Conservation (phyloP, 2,888 invertebrate genomes). For the Bellardia bayeri region DNA sequence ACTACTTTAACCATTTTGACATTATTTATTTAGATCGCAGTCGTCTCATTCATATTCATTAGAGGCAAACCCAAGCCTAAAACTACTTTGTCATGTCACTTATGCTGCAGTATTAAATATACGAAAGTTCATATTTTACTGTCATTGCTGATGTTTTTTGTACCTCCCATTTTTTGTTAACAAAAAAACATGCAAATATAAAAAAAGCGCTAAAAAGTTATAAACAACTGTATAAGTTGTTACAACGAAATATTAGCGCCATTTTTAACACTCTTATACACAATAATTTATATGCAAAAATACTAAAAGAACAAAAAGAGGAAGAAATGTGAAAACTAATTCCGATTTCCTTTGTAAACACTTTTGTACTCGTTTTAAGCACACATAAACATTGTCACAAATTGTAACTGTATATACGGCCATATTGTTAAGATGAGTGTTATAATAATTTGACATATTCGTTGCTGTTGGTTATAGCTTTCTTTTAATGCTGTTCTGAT, state of each 20-base stretch:
- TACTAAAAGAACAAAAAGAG: neutral
- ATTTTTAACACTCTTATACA: constrained; percentile 56
- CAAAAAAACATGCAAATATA: constrained; percentile 39
- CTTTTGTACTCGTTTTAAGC: no score
- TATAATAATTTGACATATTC: constrained; percentile 17
- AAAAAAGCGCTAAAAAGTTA: constrained; percentile 50
- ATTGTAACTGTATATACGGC: neutral
- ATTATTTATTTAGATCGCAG: constrained; percentile 56
- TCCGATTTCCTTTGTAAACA: constrained; percentile 29
- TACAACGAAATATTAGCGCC: constrained; percentile 49
- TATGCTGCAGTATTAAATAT: constrained; percentile 60
- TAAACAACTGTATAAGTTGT: constrained; percentile 58
- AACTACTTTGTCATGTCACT: constrained; percentile 48
- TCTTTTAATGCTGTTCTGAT: neutral
- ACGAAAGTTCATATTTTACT: constrained; percentile 17
- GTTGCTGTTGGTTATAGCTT: neutral
- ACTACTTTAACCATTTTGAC: constrained; percentile 31
- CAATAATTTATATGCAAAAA: constrained; percentile 50
- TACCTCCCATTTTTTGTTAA: constrained; percentile 23
- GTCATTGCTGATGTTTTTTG: neutral
- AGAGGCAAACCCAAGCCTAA: constrained; percentile 45
- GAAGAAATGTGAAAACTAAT: neutral
- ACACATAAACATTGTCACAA: no score
- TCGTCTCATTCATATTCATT: constrained; percentile 53
- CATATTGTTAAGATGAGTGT: neutral